Evolutionary conservation across 2,888 invertebrate species (phyloP), one percentile per base, ranked within the genome.

Genomic region (Mythimna vitellina): DNA sequence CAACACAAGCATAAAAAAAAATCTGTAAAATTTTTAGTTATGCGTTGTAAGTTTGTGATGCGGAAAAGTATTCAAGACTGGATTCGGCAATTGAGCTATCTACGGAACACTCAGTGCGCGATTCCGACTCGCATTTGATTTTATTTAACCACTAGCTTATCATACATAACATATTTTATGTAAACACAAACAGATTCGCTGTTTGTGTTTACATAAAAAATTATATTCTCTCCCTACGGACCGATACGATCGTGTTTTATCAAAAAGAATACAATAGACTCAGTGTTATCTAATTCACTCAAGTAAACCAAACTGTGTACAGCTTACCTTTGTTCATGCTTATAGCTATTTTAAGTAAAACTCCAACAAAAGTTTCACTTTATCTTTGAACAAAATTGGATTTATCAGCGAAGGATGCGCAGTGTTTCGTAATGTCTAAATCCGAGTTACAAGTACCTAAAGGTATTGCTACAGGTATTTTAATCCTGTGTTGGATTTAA

Each of bases 261-360:
- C 32, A 73, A 57, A 46, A 51, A 67, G 49, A 25, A 66, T 29
- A 51, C 32, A 57, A 25, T 5, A 5, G 20, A 9, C 17, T 76
- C 51, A 58, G 29, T 22, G 22, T 75, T 73, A 65, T 67, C 68
- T 67, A 22, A 77, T 60, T 32, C 56, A 49, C 22, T 68, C 42
- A 58, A 76, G 17, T 53, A 22, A 76, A n/a, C n/a, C 57, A 46
- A 51, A 53, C 42, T 25, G n/a, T 51, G 5, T 42, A 42, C 22
- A 25, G 42, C 38, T 76, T 58, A 58, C 32, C n/a, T 42, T 49
- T 73, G 38, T 29, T 76, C 14, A 32, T 56, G 76, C 32, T 29
- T 75, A 22, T 32, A 76, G 56, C 51, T 76, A 5, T 67, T 66
- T 73, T 35, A 42, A 76, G 32, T 20, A 9, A 42, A 75, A 65